phyloP scores from a whole-genome alignment of 1,140 invertebrate species.

The Arion vulgaris region DNA sequence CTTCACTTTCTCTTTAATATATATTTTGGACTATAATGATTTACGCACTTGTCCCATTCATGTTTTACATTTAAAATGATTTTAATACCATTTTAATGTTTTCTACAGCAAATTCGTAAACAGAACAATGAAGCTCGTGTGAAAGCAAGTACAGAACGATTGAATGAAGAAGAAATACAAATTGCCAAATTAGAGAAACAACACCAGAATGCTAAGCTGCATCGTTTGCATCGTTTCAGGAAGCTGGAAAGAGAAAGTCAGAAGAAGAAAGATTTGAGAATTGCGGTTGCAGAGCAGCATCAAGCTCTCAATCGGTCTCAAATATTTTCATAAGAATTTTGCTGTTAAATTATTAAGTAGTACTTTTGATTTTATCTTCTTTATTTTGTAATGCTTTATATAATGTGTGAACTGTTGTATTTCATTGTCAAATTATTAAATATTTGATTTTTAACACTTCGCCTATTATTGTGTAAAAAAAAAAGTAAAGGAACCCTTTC shows the following conservation, averaged over 20 bases:
- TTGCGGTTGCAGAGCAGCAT: slow-evolving; percentile 56
- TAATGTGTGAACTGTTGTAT: too few species aligned
- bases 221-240: slow-evolving; percentile 58
- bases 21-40: too few species aligned
- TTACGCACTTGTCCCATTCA: too few species aligned
- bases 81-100: slow-evolving; percentile 22
- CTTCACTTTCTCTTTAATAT: too few species aligned
- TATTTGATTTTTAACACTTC: too few species aligned
- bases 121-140: slow-evolving; percentile 52
- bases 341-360: neutral
- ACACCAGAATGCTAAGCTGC: slow-evolving; percentile 56
- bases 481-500: too few species aligned
- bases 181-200: slow-evolving; percentile 38
- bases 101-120: slow-evolving; percentile 54
- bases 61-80: neutral
- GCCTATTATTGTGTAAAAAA: too few species aligned
- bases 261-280: slow-evolving; percentile 55
- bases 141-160: slow-evolving; percentile 42
- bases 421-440: too few species aligned
- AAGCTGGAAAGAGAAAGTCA: slow-evolving; percentile 59
- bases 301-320: slow-evolving; percentile 49
- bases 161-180: slow-evolving; percentile 54
- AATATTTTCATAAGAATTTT: slow-evolving; percentile 40
- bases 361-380: neutral
- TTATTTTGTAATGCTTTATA: too few species aligned